Conservation (phyloP, 2,797 vertebrate species). For the Neopelma chrysocephalum region DNA sequence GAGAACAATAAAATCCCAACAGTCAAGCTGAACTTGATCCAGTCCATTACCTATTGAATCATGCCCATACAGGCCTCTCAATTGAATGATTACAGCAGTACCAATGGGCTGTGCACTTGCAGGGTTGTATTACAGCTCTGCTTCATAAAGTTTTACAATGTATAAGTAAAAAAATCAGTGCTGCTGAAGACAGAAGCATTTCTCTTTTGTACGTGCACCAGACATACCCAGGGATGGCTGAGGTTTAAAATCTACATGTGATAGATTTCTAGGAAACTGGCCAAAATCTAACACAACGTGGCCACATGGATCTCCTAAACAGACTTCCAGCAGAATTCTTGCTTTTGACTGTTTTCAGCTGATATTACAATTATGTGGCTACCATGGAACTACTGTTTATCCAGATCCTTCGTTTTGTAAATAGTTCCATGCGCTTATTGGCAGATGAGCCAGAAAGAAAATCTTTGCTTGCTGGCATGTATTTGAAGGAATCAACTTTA, state of each 20-base stretch:
- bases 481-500: not conserved
- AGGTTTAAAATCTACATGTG: not conserved
- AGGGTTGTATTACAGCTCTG: slow-evolving; percentile 30
- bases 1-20: not conserved
- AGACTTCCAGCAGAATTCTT: not conserved
- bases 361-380: not conserved
- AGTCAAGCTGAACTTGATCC: slow-evolving; percentile 56
- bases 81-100: slow-evolving; percentile 24
- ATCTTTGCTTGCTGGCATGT: not conserved
- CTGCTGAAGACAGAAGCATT: slow-evolving; percentile 1
- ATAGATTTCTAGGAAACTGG: not conserved
- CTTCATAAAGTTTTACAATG: slow-evolving; percentile 66
- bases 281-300: not conserved
- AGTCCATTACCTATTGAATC: slow-evolving; percentile 61
- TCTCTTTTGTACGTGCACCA: not conserved
- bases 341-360: not conserved
- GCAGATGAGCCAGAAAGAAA: slow-evolving; percentile 31
- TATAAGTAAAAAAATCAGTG: slow-evolving; percentile 52
- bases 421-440: not conserved
- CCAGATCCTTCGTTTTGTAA: slow-evolving; percentile 24
- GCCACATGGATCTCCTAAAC: not conserved
- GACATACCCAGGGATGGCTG: rapidly evolving
- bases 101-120: slow-evolving; percentile 29
- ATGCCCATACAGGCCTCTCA: slow-evolving; percentile 2
- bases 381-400: not conserved